phyloP scores from a whole-genome alignment of 2,113 vertebrate species.

The Paraplagusia blochii region DNA sequence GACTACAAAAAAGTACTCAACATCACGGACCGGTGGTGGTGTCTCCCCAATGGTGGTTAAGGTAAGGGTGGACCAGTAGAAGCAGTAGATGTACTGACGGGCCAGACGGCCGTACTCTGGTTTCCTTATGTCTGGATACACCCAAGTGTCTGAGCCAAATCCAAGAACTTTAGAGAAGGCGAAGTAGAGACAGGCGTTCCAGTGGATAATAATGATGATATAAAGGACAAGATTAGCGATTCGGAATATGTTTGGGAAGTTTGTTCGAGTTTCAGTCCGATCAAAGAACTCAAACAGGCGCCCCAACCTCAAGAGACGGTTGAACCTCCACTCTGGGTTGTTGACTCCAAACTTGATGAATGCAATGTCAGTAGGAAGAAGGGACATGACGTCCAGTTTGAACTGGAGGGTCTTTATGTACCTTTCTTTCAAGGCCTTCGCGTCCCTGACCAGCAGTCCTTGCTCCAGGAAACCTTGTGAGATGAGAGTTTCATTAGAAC shows the following conservation, averaged over 20 bases:
- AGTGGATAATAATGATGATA: conserved; percentile 91
- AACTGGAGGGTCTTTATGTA: conserved; percentile 83
- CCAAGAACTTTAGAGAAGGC: conserved; percentile 86
- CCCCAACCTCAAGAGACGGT: conserved; percentile 80
- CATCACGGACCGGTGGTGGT: conserved; percentile 61
- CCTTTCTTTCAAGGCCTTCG: conserved; percentile 77
- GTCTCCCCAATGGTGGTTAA: conserved; percentile 70
- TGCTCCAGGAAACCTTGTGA: conserved; percentile 91
- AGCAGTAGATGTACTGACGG: conserved; percentile 66
- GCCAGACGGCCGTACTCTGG: conserved; percentile 73
- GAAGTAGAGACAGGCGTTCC: conserved; percentile 90
- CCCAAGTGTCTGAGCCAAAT: conserved; percentile 87
- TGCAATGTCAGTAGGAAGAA: conserved; percentile 85
- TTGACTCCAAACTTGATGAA: conserved; percentile 82
- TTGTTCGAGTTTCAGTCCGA: conserved; percentile 89
- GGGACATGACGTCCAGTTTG: conserved; percentile 82
- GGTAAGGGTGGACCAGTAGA: conserved; percentile 71
- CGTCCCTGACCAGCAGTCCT: conserved; percentile 88
- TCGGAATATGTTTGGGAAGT: conserved; percentile 89
- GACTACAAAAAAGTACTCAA: conserved; percentile 69
- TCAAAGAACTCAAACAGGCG: conserved; percentile 93
- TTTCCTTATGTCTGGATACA: conserved; percentile 79
- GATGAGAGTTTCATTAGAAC: not conserved
- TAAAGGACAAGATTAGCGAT: conserved; percentile 89
- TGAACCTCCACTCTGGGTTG: conserved; percentile 87